Evolutionary conservation across 2,797 vertebrate genomes (phyloP), one percentile per base, ranked within the genome.

Genomic region (Anabacerthia variegaticeps): DNA sequence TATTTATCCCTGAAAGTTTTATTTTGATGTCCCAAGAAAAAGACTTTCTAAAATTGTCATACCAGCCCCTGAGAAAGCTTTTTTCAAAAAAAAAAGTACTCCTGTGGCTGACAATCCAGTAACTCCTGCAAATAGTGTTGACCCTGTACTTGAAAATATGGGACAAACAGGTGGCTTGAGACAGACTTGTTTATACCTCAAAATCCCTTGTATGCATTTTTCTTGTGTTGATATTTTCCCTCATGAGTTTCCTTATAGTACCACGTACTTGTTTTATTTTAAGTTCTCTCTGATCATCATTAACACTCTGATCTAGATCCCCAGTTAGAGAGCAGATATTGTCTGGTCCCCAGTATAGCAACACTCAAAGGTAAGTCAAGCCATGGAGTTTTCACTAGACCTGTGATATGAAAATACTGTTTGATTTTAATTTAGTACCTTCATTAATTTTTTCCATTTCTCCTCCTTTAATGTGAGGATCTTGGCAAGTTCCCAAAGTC

Each of bases 331-430:
- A 75, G 56, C 87, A 93, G 51, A 48, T 85, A 34, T 72, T 78
- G 76, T 67, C 66, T 2, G 1, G 11, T 80, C 19, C 65, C 51
- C 72, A 72, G 1, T 69, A 81, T 90, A 92, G 59, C 81, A 86
- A 66, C 73, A 63, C 55, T 86, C 55, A 78, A 79, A 96, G 87
- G 79, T 94, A 95, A 95, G 91, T 94, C 92, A 90, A 90, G 55
- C 85, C 77, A 59, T 12, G 12, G 68, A 92, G 62, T 95, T 93
- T 92, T 87, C 65, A 92, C 62, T 69, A 78, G 62, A 89, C 61
- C 58, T 89, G 44, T 81, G 89, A 93, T 89, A 80, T 26, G 43
- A 82, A 92, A 96, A 86, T 66, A 30, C 55, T 10, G n/a, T 93
- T 89, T 95, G 74, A 84, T 93, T 96, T 96, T 93, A 86, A 59